A percentile compares a stretch with the other conserved stretches of the same genome.
phyloP scores from a whole-genome alignment of 2,888 invertebrate species.

The Timema cristinae region DNA sequence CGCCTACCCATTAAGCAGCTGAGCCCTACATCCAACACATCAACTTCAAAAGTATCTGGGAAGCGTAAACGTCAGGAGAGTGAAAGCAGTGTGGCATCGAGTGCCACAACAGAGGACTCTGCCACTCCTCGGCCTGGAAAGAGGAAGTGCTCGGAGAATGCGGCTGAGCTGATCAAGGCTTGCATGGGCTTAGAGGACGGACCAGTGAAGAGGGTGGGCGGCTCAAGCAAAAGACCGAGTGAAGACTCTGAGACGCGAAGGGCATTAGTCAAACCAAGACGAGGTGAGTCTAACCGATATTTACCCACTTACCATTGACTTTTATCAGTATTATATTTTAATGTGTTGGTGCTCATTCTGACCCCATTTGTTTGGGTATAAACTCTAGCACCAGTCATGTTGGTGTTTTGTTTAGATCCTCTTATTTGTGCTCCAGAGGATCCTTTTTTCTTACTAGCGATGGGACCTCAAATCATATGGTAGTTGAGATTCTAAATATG shows the following conservation, averaged over 20 bases:
- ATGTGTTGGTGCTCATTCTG: no score
- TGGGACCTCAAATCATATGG: no score
- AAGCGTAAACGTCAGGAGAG: conserved; percentile 78
- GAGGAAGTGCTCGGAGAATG: conserved; percentile 59
- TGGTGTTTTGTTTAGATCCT: no score
- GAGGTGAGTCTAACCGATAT: conserved; percentile 38
- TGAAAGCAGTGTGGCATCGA: conserved; percentile 56
- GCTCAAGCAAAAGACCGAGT: not conserved
- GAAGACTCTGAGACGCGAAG: conserved; percentile 20
- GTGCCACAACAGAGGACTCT: conserved; percentile 44
- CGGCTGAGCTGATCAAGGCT: conserved; percentile 56
- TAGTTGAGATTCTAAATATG: no score
- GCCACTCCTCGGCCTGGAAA: conserved; percentile 49
- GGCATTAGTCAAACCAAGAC: conserved; percentile 32
- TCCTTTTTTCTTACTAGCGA: no score
- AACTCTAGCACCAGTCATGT: no score
- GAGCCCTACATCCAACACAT: conserved; percentile 7
- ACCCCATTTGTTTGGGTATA: no score
- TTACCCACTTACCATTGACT: no score
- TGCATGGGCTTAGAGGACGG: conserved; percentile 50
- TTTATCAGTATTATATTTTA: no score
- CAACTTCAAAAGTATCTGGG: conserved; percentile 25
- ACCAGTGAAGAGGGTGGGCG: conserved; percentile 28
- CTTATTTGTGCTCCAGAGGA: no score
- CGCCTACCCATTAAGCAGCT: conserved; percentile 35